These are phyloP conservation scores for Orthonevra nobilis DNA, from an alignment of 2,888 invertebrate species.

Conservation along the genomic window DNA sequence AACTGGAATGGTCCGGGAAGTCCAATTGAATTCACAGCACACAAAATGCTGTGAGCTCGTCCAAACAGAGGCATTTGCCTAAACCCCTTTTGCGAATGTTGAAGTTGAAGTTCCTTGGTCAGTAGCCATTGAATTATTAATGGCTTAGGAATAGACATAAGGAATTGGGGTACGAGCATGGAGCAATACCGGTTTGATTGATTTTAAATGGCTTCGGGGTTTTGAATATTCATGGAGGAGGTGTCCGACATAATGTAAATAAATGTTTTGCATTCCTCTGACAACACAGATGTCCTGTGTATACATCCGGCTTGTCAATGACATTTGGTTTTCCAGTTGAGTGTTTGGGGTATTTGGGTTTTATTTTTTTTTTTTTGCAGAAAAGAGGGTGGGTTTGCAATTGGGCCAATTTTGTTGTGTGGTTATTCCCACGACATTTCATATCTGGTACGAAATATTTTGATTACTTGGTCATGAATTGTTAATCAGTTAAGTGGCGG, in stretches of 20 bases:
- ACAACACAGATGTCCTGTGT: constrained; percentile 26
- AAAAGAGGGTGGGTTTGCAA: not conserved
- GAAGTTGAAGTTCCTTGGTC: constrained; percentile 28
- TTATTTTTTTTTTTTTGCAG: not conserved
- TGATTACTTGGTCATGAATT: constrained; percentile 28
- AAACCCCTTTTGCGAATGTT: constrained; percentile 43
- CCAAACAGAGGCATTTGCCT: constrained; percentile 31
- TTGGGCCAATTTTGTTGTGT: constrained; percentile 40
- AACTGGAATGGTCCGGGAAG: constrained; percentile 3
- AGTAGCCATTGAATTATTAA: constrained; percentile 64
- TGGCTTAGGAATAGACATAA: constrained; percentile 51
- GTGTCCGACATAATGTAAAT: constrained; percentile 69
- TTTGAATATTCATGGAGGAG: constrained; percentile 63
- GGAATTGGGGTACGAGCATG: constrained; percentile 10
- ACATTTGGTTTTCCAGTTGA: constrained; percentile 30
- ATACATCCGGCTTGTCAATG: constrained; percentile 34
- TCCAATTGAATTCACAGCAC: constrained; percentile 22
- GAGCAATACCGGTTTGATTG: constrained; percentile 53
- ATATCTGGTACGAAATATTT: not conserved
- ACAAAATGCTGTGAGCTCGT: too few relatives aligned
- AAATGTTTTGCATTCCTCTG: constrained; percentile 66
- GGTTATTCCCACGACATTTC: constrained; percentile 58
- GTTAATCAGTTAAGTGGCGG: constrained; percentile 26
- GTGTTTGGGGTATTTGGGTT: constrained; percentile 35
- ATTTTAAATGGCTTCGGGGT: constrained; percentile 59